Percentiles rank a stretch among this genome's conserved stretches.
Evolutionary conservation across 2,797 vertebrate genomes (phyloP).

Genomic region (Myotis findleyi): DNA sequence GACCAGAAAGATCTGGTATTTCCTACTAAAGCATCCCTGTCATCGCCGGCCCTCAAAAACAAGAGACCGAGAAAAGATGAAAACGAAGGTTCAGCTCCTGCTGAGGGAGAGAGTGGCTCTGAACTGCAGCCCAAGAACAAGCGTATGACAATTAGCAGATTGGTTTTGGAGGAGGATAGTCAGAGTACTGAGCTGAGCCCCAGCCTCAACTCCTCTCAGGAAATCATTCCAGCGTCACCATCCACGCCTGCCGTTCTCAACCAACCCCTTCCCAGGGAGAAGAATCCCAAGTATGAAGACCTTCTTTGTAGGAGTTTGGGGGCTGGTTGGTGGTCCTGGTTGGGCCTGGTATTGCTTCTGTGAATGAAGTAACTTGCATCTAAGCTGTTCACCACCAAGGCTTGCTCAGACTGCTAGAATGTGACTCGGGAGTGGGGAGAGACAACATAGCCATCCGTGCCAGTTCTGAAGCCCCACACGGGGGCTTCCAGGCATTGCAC

Average conservation of each 20-base stretch:
- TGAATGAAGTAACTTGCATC: slow-evolving; percentile 74
- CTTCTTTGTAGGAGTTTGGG: slow-evolving; percentile 72
- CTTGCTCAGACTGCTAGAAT: slow-evolving; percentile 74
- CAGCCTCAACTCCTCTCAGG: slow-evolving; percentile 77
- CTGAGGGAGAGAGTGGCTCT: slow-evolving; percentile 73
- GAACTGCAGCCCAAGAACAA: slow-evolving; percentile 73
- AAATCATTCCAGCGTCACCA: slow-evolving; percentile 71
- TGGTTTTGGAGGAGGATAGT: slow-evolving; percentile 83
- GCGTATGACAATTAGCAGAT: slow-evolving; percentile 84
- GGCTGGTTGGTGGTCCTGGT: slow-evolving; percentile 80
- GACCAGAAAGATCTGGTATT: slow-evolving; percentile 87
- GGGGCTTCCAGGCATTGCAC: slow-evolving; percentile 44
- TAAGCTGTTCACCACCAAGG: slow-evolving; percentile 69
- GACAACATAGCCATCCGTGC: slow-evolving; percentile 8
- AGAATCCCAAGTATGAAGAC: slow-evolving; percentile 85
- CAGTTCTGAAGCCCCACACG: background rate
- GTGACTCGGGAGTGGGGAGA: slow-evolving; percentile 60
- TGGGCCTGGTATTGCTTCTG: slow-evolving; percentile 74
- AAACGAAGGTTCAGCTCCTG: slow-evolving; percentile 52
- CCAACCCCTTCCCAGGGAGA: slow-evolving; percentile 54
- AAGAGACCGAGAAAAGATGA: slow-evolving; percentile 82
- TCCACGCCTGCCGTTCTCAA: slow-evolving; percentile 72
- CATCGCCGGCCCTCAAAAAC: slow-evolving; percentile 84
- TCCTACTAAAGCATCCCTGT: slow-evolving; percentile 77
- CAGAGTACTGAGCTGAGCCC: slow-evolving; percentile 62